A percentile compares a stretch with the other conserved stretches of the same genome.
Evolutionary conservation across 1,140 invertebrate species (phyloP).

Genomic region (Leptinotarsa defecta): DNA sequence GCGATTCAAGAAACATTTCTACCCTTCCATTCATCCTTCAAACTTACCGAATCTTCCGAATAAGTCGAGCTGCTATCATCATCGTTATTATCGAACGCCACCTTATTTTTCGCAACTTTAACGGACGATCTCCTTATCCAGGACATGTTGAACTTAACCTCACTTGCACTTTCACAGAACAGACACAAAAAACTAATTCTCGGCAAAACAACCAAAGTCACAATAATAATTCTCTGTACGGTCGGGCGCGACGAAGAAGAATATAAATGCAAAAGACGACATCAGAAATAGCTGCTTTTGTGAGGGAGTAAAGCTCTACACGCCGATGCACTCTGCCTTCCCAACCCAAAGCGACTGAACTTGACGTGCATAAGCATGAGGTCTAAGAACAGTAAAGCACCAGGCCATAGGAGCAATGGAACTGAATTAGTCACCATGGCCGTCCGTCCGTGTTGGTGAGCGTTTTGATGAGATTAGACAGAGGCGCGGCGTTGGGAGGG

Average conservation of each 20-base stretch:
- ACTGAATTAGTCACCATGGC: constrained; percentile 36
- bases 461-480: constrained; percentile 30
- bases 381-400: constrained; percentile 31
- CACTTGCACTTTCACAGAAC: constrained; percentile 15
- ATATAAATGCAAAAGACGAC: constrained; percentile 3
- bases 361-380: constrained; percentile 20
- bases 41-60: constrained; percentile 45
- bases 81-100: constrained; percentile 17
- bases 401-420: constrained; percentile 17
- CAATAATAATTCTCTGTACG: background rate
- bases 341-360: constrained; percentile 22
- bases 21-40: background rate
- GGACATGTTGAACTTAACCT: constrained; percentile 33
- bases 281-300: constrained; percentile 8
- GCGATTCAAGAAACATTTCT: background rate
- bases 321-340: constrained; percentile 9
- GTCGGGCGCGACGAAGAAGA: background rate
- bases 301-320: background rate
- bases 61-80: constrained; percentile 38
- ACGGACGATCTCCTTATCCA: constrained; percentile 37
- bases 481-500: constrained; percentile 17
- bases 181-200: background rate
- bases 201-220: too few species aligned
- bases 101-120: constrained; percentile 7
- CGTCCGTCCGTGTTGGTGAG: constrained; percentile 19